Evolutionary conservation across 2,888 invertebrate species (phyloP), one percentile per base, ranked within the genome.

Genomic region (Lasioglossum villosulum): DNA sequence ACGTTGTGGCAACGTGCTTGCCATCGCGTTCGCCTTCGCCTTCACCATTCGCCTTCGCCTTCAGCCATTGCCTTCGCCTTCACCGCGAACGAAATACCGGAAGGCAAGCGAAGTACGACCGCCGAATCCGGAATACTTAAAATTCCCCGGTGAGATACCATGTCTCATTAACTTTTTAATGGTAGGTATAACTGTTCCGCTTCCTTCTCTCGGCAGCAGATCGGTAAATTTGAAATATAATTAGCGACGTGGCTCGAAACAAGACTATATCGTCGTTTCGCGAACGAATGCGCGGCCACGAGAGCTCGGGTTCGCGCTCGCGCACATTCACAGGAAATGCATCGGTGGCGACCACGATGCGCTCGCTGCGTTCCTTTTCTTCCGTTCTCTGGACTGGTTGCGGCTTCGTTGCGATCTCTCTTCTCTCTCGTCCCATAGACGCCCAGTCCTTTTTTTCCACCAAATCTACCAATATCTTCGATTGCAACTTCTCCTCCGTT

Each of bases 91-190:
- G 8, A 56, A 82, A 82, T 39, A 75, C 77, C 84, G 83, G 83
- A 83, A 82, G 84, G 23, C 83, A 63, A 84, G 56, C 78, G 66
- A 75, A 66, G 74, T 73, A 82, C 56, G 78, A 82, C 78, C 84
- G 72, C 52, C 83, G 83, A 84, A 84, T 82, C 84, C 56, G 78
- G 82, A 82, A 75, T 84, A 75, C 63, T 75, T 75, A 80, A 70
- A 56, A 75, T 75, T 75, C 68, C 80, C 59, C 48, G 73, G 45
- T 63, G 84, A 78, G 56, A 75, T 78, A 72, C 76, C 70, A 84
- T 77, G 84, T 79, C 85, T 85, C 84, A 74, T 85, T 84, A 84
- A 85, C 52, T 77, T 84, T 80, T 84, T 80, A 84, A 85, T 79
- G 84, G 84, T 56, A 80, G 74, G 66, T 75, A 75, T 84, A 84